phyloP scores from a whole-genome alignment of 2,113 vertebrate genomes.

The Dipodomys ordii region DNA sequence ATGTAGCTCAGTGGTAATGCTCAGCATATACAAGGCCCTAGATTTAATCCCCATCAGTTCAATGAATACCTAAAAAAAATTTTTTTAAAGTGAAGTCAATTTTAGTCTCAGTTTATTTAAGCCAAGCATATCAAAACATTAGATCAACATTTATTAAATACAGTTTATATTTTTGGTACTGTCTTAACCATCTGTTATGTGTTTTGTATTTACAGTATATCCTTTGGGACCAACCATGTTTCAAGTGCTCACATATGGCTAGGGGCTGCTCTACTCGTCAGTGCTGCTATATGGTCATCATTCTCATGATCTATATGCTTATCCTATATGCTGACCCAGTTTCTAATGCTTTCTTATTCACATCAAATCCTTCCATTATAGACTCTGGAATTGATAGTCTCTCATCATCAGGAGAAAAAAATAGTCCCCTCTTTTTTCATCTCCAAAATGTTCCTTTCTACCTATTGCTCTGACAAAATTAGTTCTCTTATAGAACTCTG shows the following conservation, averaged over 20 bases:
- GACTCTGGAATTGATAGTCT: constrained; percentile 7
- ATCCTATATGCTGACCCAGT: not conserved
- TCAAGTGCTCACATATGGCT: not conserved
- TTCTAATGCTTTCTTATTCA: constrained; percentile 14
- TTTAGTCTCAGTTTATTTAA: constrained; percentile 45
- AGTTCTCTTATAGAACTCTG: not conserved
- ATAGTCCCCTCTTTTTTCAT: not conserved
- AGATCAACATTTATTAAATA: not conserved
- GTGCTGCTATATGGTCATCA: not conserved
- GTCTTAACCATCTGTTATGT: constrained; percentile 8
- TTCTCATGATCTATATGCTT: not conserved
- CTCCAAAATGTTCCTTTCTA: constrained; percentile 23
- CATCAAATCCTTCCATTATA: not conserved
- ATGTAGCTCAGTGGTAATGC: not conserved
- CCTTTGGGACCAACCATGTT: not conserved
- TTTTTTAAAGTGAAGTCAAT: not conserved
- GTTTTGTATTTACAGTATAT: not conserved
- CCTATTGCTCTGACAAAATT: not conserved
- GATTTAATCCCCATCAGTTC: not conserved
- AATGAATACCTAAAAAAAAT: not conserved
- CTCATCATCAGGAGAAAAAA: not conserved
- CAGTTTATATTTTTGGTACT: not conserved
- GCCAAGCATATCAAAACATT: not conserved
- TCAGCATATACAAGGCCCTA: not conserved
- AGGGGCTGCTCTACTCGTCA: not conserved